Evolutionary conservation across 2,113 vertebrate species (phyloP).

Genomic region (Ophiodon elongatus): DNA sequence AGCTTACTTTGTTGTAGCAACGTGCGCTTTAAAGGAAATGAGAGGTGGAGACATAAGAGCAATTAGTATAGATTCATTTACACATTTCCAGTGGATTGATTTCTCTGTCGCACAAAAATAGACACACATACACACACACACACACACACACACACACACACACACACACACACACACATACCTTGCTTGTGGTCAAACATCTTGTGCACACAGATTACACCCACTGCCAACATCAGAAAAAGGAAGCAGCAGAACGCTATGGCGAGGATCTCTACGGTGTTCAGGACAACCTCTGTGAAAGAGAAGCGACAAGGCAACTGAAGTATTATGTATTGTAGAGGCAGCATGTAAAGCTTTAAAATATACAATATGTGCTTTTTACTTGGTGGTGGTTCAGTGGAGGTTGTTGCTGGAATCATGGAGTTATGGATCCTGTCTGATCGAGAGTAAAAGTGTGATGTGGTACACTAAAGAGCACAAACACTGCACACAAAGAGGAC

Average conservation of each 20-base stretch:
- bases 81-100: neutral
- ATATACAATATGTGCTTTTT: slow-evolving; percentile 16
- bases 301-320: neutral
- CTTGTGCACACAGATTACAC: slow-evolving; percentile 45
- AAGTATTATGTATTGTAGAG: neutral
- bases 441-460: slow-evolving; percentile 18
- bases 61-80: neutral
- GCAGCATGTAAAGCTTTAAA: neutral
- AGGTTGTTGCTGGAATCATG: slow-evolving; percentile 3
- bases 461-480: neutral
- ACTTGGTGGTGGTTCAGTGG: slow-evolving; percentile 45
- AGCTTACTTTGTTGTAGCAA: slow-evolving; percentile 56
- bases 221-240: slow-evolving; percentile 60
- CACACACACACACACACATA: slow-evolving; percentile 24
- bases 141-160: neutral
- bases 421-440: slow-evolving; percentile 50
- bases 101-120: neutral
- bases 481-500: neutral
- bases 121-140: neutral
- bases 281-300: slow-evolving; percentile 45
- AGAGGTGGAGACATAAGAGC: neutral
- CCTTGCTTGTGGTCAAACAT: slow-evolving; percentile 46
- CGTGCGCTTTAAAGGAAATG: neutral
- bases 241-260: slow-evolving; percentile 78
- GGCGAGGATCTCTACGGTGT: slow-evolving; percentile 58